A percentile compares a stretch with the other conserved stretches of the same genome.
Evolutionary conservation across 2,113 vertebrate genomes (phyloP).

Genomic region (Oryzias celebensis): DNA sequence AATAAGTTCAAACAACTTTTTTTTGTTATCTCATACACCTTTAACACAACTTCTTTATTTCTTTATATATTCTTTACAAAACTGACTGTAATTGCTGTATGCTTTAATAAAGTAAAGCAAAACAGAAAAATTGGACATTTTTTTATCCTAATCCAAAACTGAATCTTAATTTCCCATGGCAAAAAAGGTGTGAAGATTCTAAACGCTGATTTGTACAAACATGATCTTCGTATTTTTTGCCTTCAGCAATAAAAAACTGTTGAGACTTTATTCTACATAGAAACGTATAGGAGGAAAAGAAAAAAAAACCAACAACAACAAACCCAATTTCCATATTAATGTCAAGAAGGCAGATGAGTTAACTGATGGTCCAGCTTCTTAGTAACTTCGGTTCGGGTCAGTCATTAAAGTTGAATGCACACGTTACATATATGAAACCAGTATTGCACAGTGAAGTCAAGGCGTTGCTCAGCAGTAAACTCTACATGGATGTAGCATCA

Average conservation of each 20-base stretch:
- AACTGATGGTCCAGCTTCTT: constrained; percentile 19
- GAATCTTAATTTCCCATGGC: constrained; percentile 18
- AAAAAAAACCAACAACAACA: not conserved
- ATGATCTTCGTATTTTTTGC: constrained; percentile 44
- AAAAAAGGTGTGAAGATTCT: constrained; percentile 44
- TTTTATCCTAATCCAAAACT: constrained; percentile 51
- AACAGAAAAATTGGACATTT: constrained; percentile 51
- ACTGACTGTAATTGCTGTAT: constrained; percentile 67
- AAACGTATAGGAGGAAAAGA: constrained; percentile 23
- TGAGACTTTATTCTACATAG: constrained; percentile 53
- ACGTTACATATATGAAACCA: constrained; percentile 37
- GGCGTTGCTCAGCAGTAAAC: constrained; percentile 47
- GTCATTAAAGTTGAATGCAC: constrained; percentile 27
- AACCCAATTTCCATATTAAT: constrained; percentile 35
- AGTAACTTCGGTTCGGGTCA: constrained; percentile 14
- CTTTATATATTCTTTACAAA: constrained; percentile 48
- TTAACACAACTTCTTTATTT: constrained; percentile 56
- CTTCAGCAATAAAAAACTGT: constrained; percentile 59
- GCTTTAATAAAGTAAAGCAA: constrained; percentile 68
- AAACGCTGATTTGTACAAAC: constrained; percentile 49
- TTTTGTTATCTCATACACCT: constrained; percentile 72
- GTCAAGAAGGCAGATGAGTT: constrained; percentile 15
- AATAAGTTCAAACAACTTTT: constrained; percentile 77
- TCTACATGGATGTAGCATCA: constrained; percentile 31
- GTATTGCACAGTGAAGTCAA: constrained; percentile 47